Evolutionary conservation across 2,888 invertebrate genomes (phyloP), one percentile per base, ranked within the genome.

Genomic region (Gnatocerus cornutus): DNA sequence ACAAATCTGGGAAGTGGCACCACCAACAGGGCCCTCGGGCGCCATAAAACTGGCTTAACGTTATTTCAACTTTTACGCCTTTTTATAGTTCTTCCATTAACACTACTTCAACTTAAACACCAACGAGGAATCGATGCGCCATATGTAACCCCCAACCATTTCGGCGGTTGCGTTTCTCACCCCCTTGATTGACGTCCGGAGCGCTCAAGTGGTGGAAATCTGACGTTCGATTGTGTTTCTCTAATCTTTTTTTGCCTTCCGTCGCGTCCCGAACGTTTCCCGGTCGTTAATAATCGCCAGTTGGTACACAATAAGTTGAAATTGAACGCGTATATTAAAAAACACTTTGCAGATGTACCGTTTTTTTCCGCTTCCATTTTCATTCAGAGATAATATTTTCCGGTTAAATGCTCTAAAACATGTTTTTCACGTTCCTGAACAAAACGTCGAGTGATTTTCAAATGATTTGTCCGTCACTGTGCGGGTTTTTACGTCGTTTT

Each of bases 331-430:
- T 41, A 12, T 41, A 41, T 41, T 41, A 41, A 12, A 41, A 41
- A 41, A 41, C 41, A 41, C 41, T 41, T 41, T 37, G 37, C 37
- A 37, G 37, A 37, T 37, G 37, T 37, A 37, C 37, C 37, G n/a
- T 7, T 37, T 21, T 21, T 21, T 21, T 21, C 21, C 46, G 21
- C 14, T 46, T 46, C 21, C 21, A 21, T 21, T 21, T 46, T 16
- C 16, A 16, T 46, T 21, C 21, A 29, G 50, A 50, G 50, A 50
- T 50, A 50, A 50, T 50, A 50, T 29, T 50, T 46, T 50, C 50
- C 50, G 50, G 50, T 29, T 29, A 50, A 50, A 29, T 50, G 50
- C 50, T 50, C 16, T 50, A 21, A 29, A 50, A 21, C 10, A 21
- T 27, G 50, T 50, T 50, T 46, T 46, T 16, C 46, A 16, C 21